These are phyloP conservation scores for Pygoscelis antarcticus DNA, from an alignment of 2,113 vertebrate species.

Conservation along the genomic window DNA sequence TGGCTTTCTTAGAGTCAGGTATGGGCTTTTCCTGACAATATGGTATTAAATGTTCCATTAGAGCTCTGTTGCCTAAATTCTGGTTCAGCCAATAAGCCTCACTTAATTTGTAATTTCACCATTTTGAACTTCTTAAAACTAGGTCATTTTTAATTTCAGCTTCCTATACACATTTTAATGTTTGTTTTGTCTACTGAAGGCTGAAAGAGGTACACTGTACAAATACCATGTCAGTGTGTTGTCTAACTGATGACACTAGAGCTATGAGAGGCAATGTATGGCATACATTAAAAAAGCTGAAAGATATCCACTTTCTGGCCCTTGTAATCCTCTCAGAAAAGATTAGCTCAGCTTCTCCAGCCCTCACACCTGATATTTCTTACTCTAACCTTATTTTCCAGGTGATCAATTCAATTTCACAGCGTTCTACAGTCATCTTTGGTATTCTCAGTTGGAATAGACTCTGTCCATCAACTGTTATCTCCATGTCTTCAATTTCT, in stretches of 20 bases:
- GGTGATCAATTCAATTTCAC: constrained; percentile 70
- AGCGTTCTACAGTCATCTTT: neutral
- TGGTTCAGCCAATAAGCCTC: neutral
- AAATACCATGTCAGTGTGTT: neutral
- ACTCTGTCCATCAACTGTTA: constrained; percentile 40
- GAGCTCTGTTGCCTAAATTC: neutral
- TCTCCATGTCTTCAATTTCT: constrained; percentile 43
- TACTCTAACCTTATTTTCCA: constrained; percentile 66
- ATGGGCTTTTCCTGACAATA: neutral
- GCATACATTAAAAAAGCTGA: neutral
- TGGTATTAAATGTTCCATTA: neutral
- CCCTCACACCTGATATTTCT: constrained; percentile 23
- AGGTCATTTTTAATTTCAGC: neutral
- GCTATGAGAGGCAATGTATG: neutral
- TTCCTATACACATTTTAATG: neutral
- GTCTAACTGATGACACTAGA: neutral
- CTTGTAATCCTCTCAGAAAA: neutral
- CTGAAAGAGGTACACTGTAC: neutral
- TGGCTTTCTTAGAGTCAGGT: neutral
- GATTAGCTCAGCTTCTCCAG: constrained; percentile 12
- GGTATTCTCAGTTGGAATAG: constrained; percentile 25
- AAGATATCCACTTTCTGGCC: neutral
- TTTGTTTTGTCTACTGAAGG: neutral
- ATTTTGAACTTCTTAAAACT: neutral
- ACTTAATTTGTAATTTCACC: neutral